phyloP scores from a whole-genome alignment of 2,113 vertebrate species.

The Sterrhoptilus dennistouni region DNA sequence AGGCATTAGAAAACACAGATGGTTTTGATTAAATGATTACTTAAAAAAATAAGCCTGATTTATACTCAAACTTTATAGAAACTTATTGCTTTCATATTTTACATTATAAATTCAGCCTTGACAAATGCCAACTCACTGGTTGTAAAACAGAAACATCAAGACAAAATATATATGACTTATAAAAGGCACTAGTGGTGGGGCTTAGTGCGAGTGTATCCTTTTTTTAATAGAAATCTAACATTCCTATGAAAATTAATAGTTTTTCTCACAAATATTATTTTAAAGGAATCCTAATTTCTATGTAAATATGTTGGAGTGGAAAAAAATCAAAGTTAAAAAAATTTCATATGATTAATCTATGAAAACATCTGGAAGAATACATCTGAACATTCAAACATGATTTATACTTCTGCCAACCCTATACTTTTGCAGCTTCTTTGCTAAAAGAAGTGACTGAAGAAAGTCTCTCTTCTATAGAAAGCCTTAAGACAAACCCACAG shows the following conservation, averaged over 20 bases:
- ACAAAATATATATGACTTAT: background rate
- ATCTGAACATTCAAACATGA: background rate
- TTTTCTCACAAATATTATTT: background rate
- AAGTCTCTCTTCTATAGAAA: background rate
- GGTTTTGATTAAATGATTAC: background rate
- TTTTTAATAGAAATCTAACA: background rate
- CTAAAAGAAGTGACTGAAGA: background rate
- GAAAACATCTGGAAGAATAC: background rate
- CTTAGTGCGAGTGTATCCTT: accelerated
- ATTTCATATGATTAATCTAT: background rate
- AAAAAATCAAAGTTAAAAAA: background rate
- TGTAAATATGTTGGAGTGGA: background rate
- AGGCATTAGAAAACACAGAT: background rate
- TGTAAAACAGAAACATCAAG: background rate
- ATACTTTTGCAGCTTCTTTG: background rate
- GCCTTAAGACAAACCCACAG: background rate
- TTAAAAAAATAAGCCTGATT: background rate
- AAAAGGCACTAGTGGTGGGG: accelerated
- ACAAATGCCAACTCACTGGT: background rate
- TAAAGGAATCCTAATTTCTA: background rate
- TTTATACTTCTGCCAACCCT: background rate
- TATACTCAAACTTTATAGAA: background rate
- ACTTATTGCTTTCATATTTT: background rate
- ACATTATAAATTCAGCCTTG: background rate
- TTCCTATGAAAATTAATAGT: background rate